Conservation (phyloP, 2,797 vertebrate genomes). For the Loris lydekkerianus region DNA sequence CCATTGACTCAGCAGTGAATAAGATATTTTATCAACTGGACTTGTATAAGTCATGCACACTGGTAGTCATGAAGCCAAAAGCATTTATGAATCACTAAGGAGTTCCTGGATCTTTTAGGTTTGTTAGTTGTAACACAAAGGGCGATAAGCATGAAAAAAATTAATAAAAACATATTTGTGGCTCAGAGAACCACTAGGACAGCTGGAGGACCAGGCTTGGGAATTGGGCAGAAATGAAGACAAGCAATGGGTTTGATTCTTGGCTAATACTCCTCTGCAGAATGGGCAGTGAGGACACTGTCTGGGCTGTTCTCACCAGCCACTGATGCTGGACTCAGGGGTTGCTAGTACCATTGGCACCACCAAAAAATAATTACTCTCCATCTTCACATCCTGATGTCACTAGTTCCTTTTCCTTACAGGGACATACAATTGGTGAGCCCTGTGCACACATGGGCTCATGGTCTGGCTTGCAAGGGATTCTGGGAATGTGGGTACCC, state of each 20-base stretch:
- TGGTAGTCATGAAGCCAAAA: constrained; percentile 9
- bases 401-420: background rate
- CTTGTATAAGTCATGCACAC: background rate
- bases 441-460: background rate
- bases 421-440: background rate
- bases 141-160: background rate
- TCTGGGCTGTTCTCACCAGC: background rate
- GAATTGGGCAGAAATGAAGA: background rate
- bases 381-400: background rate
- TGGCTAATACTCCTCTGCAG: background rate
- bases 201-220: background rate
- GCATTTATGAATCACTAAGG: background rate
- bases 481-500: background rate
- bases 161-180: background rate
- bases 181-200: background rate
- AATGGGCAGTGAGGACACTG: background rate
- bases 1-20: background rate
- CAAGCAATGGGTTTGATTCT: background rate
- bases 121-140: constrained; percentile 37
- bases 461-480: background rate
- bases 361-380: background rate
- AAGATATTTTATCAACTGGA: constrained; percentile 42
- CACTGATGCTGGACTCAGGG: background rate
- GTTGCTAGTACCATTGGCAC: background rate
- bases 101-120: background rate